These are phyloP conservation scores for Euproctis similis DNA, from an alignment of 2,888 invertebrate species.

Conservation along the genomic window DNA sequence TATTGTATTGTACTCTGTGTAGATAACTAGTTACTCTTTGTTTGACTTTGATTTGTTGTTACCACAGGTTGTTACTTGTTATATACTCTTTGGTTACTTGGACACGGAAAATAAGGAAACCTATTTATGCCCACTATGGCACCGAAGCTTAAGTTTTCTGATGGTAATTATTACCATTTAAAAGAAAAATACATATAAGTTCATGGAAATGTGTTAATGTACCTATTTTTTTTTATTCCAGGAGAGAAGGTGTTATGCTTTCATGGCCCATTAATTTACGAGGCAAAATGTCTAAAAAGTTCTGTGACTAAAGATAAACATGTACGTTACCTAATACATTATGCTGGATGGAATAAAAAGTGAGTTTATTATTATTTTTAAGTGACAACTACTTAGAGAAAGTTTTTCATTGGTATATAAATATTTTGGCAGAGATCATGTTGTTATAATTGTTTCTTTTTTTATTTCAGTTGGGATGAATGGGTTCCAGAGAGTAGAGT, in stretches of 20 bases:
- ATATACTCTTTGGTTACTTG: too few species aligned
- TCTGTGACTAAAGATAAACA: constrained; percentile 89
- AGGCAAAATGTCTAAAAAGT: constrained; percentile 95
- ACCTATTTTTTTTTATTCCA: constrained; percentile 49
- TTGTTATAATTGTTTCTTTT: neutral
- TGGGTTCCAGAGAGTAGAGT: constrained; percentile 95
- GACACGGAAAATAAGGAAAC: too few species aligned
- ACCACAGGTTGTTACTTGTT: too few species aligned
- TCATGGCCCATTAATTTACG: constrained; percentile 96
- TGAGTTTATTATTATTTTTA: constrained; percentile 57
- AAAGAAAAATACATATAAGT: too few species aligned
- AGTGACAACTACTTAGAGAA: too few species aligned
- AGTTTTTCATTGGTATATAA: too few species aligned
- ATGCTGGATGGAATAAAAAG: constrained; percentile 99
- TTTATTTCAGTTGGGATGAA: constrained; percentile 85
- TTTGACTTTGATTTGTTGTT: too few species aligned
- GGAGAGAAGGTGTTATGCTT: constrained; percentile 95
- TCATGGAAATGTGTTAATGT: too few species aligned
- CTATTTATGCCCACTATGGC: too few species aligned
- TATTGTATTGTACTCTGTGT: too few species aligned
- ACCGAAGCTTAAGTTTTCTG: constrained; percentile 83
- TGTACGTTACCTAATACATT: constrained; percentile 94
- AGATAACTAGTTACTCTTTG: too few species aligned
- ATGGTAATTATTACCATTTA: too few species aligned
- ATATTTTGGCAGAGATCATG: neutral